phyloP scores from a whole-genome alignment of 1,140 invertebrate species.

The Drosophila pseudoobscura region DNA sequence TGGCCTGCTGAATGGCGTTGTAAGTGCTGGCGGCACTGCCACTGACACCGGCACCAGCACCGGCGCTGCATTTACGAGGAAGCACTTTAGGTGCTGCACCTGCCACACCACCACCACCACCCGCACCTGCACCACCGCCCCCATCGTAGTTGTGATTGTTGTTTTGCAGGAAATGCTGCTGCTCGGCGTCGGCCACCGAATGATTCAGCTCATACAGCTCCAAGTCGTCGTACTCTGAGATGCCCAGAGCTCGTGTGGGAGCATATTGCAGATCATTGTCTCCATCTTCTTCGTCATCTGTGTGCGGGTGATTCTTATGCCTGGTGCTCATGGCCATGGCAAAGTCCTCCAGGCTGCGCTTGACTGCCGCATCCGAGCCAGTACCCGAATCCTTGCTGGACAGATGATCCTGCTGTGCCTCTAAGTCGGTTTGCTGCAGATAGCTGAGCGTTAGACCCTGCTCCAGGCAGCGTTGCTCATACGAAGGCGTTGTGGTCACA shows the following conservation, averaged over 20 bases:
- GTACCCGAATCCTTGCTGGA: conserved; percentile 80
- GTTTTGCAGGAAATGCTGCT: conserved; percentile 68
- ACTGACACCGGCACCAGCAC: conserved; percentile 2
- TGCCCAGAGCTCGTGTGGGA: conserved; percentile 53
- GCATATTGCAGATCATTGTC: conserved; percentile 55
- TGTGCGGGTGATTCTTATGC: conserved; percentile 25
- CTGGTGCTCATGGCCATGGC: conserved; percentile 43
- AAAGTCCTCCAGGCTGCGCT: conserved; percentile 76
- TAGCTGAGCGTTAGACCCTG: conserved; percentile 62
- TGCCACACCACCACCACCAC: not conserved
- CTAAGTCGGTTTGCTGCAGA: conserved; percentile 60
- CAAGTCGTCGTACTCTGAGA: conserved; percentile 64
- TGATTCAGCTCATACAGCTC: conserved; percentile 56
- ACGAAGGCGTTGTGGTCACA: conserved; percentile 70
- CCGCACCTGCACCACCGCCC: conserved; percentile 32
- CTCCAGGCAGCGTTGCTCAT: conserved; percentile 70
- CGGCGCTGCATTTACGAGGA: conserved; percentile 54
- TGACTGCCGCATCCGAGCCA: conserved; percentile 76
- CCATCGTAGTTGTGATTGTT: conserved; percentile 73
- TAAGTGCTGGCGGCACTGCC: conserved; percentile 36
- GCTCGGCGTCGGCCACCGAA: conserved; percentile 48
- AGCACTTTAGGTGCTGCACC: conserved; percentile 16
- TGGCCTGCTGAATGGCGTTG: conserved; percentile 51
- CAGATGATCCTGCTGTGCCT: conserved; percentile 73
- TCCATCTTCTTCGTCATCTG: conserved; percentile 41